These are phyloP conservation scores for Caracal caracal DNA, from an alignment of 2,113 vertebrate species.

Conservation along the genomic window DNA sequence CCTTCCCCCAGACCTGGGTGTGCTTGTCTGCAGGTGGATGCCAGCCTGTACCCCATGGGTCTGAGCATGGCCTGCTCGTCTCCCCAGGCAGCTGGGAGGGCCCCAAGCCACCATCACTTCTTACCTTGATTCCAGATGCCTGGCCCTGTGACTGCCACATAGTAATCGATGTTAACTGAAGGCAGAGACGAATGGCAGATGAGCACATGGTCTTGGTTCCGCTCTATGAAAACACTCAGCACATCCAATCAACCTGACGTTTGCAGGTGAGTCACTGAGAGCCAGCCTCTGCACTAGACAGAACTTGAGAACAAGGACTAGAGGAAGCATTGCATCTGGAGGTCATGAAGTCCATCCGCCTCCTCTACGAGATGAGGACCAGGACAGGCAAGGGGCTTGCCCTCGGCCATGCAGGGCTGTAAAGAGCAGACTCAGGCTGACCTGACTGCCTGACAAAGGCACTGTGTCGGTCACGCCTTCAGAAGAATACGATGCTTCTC, in stretches of 20 bases:
- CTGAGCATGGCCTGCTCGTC: neutral
- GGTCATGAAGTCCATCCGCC: neutral
- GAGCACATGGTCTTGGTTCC: neutral
- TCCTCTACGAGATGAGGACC: neutral
- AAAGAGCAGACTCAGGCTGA: neutral
- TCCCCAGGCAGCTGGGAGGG: neutral
- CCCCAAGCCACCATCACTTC: neutral
- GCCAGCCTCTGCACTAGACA: neutral
- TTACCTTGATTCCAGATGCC: neutral
- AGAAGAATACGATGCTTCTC: neutral
- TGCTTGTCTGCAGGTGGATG: accelerated
- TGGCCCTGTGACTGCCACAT: neutral
- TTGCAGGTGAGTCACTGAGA: neutral
- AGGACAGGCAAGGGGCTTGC: neutral
- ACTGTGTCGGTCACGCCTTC: accelerated
- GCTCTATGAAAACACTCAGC: neutral
- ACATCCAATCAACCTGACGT: neutral
- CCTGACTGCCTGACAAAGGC: neutral
- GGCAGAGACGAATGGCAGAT: neutral
- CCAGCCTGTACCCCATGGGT: accelerated
- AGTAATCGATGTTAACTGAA: accelerated
- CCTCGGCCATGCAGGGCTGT: accelerated
- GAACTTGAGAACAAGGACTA: neutral
- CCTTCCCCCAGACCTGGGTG: neutral
- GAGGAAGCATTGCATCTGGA: accelerated